Percentiles rank a stretch among this genome's conserved stretches.
These are phyloP conservation scores for Sphinx pinastri DNA, from an alignment of 2,888 invertebrate genomes.

Conservation along the genomic window DNA sequence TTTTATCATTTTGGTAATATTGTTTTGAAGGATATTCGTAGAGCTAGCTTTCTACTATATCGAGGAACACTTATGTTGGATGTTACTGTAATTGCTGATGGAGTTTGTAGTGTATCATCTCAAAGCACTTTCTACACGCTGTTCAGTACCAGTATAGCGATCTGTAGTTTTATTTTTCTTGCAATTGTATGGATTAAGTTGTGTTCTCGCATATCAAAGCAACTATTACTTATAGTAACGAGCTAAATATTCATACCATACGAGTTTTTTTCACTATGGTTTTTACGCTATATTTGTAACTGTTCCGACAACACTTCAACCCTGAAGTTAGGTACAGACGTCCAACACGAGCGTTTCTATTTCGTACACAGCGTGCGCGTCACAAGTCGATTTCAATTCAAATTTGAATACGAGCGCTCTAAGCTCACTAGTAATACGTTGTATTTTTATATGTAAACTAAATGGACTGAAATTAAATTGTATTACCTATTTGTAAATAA, in stretches of 20 bases:
- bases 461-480: slow-evolving; percentile 15
- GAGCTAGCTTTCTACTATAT: too few species aligned
- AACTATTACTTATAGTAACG: too few species aligned
- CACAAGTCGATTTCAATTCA: not conserved
- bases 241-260: too few species aligned
- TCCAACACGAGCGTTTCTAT: not conserved
- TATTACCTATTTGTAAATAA: slow-evolving; percentile 19
- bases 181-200: too few species aligned
- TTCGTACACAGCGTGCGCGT: not conserved
- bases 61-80: not conserved
- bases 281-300: not conserved
- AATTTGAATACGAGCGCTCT: not conserved
- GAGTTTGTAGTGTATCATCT: too few species aligned
- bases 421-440: slow-evolving; percentile 23
- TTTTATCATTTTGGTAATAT: not conserved
- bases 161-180: too few species aligned
- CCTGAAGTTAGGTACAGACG: not conserved
- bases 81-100: not conserved
- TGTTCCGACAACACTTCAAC: not conserved
- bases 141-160: not conserved
- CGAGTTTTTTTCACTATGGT: not conserved
- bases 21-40: not conserved
- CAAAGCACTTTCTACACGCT: not conserved
- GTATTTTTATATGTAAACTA: slow-evolving; percentile 32
- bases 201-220: too few species aligned